Evolutionary conservation across 1,140 invertebrate genomes (phyloP), one percentile per base, ranked within the genome.

Genomic region (Nomia melanderi): DNA sequence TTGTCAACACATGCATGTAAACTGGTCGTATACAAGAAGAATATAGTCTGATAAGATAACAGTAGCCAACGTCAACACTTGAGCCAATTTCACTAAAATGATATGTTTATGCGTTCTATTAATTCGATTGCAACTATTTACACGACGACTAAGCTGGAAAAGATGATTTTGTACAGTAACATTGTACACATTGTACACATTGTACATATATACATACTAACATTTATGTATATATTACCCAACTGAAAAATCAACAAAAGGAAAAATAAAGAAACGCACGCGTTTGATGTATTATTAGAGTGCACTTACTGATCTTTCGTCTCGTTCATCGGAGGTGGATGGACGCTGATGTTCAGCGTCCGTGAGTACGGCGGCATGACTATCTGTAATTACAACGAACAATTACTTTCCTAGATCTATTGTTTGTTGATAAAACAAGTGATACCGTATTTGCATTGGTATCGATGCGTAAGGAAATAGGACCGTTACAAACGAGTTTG

Each of bases 291-390:
- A 2, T 59, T 44, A 1, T 73, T 54, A 2, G 23, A 71, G 14
- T 54, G 7, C 23, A 67, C 53, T 41, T 29, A 69, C 73, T 31
- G 54, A 69, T 75, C 54, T 75, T 27, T 75, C 73, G 3, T 69
- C 39, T 14, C 9, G 64, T 11, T 59, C 33, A 1, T 59, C 39
- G 11, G 64, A 59, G 29, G 25, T 75, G 20, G 27, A 6, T 59
- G 36, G 73, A 66, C 11, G 36, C 20, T 54, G 39, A 36, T 29
- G 64, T 27, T 69, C 73, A 31, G 12, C 14, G 7, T 75, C 64
- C 31, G 39, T 36, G 1, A 75, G 53, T 5, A 75, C 73, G 12
- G 64, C 73, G 1, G 73, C 39, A 67, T 69, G 63, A 59, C 53
- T 75, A 36, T 69, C 73, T 75, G 39, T 14, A 69, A 75, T 75